These are phyloP conservation scores for Aelia acuminata DNA, from an alignment of 2,888 invertebrate genomes.

Conservation along the genomic window DNA sequence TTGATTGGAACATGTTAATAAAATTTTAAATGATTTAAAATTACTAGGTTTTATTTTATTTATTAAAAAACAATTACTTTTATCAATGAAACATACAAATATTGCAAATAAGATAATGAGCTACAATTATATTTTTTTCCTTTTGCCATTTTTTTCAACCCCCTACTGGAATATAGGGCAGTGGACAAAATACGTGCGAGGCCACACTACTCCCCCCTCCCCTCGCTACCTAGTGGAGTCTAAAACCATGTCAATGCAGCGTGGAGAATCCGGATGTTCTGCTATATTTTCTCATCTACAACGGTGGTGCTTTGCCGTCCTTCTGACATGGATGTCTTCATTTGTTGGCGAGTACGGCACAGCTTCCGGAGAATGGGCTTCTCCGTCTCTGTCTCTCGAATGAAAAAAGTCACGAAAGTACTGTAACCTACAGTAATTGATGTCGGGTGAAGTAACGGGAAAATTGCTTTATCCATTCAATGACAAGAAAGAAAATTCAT, in stretches of 20 bases:
- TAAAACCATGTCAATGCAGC: background rate
- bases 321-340: background rate
- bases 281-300: constrained; percentile 22
- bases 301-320: constrained; percentile 3
- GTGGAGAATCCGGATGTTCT: constrained; percentile 14
- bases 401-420: background rate
- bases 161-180: background rate
- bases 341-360: background rate
- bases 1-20: too few species aligned
- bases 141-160: background rate
- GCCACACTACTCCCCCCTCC: background rate
- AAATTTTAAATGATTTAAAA: too few species aligned
- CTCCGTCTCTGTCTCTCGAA: background rate
- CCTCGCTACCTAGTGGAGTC: background rate
- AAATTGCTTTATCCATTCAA: background rate
- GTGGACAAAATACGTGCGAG: background rate
- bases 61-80: too few species aligned
- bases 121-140: too few species aligned
- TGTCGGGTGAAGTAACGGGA: background rate
- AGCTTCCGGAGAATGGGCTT: background rate
- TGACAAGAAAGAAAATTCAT: background rate
- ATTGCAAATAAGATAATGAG: too few species aligned
- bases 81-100: too few species aligned
- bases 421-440: background rate
- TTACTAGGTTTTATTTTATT: too few species aligned